These are phyloP conservation scores for Salarias fasciatus DNA, from an alignment of 2,797 vertebrate genomes.

Conservation along the genomic window DNA sequence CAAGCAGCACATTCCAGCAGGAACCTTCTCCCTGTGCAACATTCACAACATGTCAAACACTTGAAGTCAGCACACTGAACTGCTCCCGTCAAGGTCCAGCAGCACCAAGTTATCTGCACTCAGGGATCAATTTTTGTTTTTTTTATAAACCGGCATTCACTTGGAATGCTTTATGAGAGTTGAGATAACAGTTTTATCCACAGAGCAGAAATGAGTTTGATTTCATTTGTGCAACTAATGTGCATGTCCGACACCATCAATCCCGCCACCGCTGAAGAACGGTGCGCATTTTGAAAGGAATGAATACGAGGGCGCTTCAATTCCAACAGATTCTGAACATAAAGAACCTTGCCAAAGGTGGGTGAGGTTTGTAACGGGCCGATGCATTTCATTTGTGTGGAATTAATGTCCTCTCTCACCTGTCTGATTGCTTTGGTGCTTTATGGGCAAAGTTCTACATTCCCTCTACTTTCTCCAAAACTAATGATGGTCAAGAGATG, in stretches of 20 bases:
- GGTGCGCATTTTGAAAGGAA: conserved; percentile 25
- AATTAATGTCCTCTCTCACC: too few species aligned
- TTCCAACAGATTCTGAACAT: conserved; percentile 30
- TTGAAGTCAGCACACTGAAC: conserved; percentile 9
- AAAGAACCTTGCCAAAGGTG: too few species aligned
- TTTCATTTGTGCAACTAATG: conserved; percentile 45
- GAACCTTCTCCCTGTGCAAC: conserved; percentile 1
- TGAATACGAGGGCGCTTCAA: conserved; percentile 35
- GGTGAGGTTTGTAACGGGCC: too few species aligned
- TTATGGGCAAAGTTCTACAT: too few species aligned
- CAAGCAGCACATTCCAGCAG: neutral
- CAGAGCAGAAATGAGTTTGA: conserved; percentile 21
- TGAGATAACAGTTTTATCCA: conserved; percentile 21
- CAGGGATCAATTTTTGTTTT: conserved; percentile 26
- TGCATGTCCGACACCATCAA: conserved; percentile 30
- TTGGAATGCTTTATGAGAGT: conserved; percentile 32
- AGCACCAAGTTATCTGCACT: conserved; percentile 27
- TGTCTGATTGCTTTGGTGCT: too few species aligned
- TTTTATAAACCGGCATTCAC: conserved; percentile 5
- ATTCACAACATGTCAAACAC: conserved; percentile 9
- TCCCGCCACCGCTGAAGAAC: neutral
- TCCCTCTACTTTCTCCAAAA: too few species aligned
- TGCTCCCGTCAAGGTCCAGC: conserved; percentile 22
- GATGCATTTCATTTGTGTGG: too few species aligned
- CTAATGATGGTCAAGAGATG: too few species aligned